Evolutionary conservation across 2,797 vertebrate species (phyloP), one percentile per base, ranked within the genome.

Genomic region (Eulemur coronatus): DNA sequence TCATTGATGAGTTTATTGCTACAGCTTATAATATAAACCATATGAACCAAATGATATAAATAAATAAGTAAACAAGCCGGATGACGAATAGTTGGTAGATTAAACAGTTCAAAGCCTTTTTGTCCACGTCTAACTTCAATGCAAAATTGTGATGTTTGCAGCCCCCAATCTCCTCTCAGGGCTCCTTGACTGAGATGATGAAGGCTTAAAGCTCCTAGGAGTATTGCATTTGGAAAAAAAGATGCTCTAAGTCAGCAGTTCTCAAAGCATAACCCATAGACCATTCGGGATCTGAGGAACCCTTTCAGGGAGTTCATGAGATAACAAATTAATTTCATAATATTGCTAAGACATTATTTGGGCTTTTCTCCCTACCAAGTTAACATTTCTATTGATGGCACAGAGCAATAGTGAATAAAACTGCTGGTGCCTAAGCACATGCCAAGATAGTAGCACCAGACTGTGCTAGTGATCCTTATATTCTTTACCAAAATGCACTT

Each of bases 61-160:
- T 52, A 92, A 88, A 72, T 57, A 89, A 79, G n/a, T 50, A 84
- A 87, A 72, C 7, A 89, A 85, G 79, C 5, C 52, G 59, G 41
- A 72, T 41, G 41, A 88, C 13, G 85, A 15, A 35, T 48, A 63
- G 28, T 35, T 55, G 18, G 59, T 10, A 65, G 69, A 82, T 52
- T 70, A 84, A 91, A 76, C 26, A 90, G 61, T 26, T 61, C n/a
- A 91, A 95, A 87, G n/a, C 30, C 57, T 70, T 52, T 96, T 94
- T 90, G 52, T 67, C n/a, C 12, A 4, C 2, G 7, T 33, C 72
- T 79, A 59, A 78, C 30, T 79, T 94, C 8, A 55, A 12, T 26
- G 4, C 17, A 86, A 76, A 95, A 46, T 11, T 89, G 35, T 75
- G 65, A 91, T 0, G 7, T n/a, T 33, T 52, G 8, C 33, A 79